phyloP scores from a whole-genome alignment of 2,888 invertebrate genomes.

The Schizotus pectinicornis region DNA sequence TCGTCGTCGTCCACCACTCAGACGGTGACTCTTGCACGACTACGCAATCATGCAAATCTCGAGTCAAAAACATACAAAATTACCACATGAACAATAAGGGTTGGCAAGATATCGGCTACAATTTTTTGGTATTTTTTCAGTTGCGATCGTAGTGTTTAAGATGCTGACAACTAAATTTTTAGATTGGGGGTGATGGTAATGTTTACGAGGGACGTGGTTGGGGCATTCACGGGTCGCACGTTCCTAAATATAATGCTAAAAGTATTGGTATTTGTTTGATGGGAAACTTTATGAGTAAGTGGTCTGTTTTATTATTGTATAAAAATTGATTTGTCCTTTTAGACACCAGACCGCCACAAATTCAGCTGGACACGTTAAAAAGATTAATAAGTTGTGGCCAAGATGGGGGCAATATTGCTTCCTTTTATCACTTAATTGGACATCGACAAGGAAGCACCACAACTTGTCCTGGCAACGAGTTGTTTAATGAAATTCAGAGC shows the following conservation, averaged over 20 bases:
- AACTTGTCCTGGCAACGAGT: constrained; percentile 40
- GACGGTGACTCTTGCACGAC: constrained; percentile 51
- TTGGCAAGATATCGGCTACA: constrained; percentile 55
- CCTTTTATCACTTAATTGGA: constrained; percentile 39
- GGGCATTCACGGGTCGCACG: constrained; percentile 67
- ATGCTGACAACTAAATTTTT: constrained; percentile 29
- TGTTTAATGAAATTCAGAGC: constrained; percentile 35
- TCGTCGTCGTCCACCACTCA: constrained; percentile 59
- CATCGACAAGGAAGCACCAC: constrained; percentile 41
- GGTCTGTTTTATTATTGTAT: constrained; percentile 2
- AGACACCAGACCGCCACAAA: constrained; percentile 32
- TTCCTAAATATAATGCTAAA: constrained; percentile 64
- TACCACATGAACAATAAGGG: constrained; percentile 47
- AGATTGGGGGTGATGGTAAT: constrained; percentile 69
- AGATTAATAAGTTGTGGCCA: constrained; percentile 36
- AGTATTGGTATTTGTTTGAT: constrained; percentile 70
- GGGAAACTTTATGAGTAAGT: constrained; percentile 61
- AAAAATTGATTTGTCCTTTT: constrained; percentile 17
- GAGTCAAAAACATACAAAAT: constrained; percentile 55
- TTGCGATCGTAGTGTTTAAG: background rate
- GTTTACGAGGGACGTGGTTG: constrained; percentile 72
- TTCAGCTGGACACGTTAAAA: constrained; percentile 36
- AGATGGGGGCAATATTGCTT: constrained; percentile 28
- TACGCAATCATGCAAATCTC: constrained; percentile 51
- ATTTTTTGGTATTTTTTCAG: constrained; percentile 50